Evolutionary conservation across 2,888 invertebrate genomes (phyloP).

Genomic region (Mallateleia sp.): DNA sequence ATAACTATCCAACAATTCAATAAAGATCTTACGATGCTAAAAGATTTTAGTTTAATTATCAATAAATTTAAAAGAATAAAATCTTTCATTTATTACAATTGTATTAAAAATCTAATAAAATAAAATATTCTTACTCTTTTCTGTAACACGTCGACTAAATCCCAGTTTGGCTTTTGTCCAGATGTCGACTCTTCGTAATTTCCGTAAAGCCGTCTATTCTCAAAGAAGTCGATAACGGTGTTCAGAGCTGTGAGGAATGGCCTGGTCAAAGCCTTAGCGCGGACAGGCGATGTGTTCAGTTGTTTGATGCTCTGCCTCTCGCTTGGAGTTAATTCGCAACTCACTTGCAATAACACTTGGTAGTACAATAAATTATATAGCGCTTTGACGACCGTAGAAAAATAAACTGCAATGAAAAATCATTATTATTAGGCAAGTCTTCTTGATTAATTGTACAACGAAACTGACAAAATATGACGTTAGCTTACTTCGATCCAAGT

Average conservation of each 20-base stretch:
- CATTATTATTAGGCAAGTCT: neutral
- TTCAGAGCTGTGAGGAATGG: slow-evolving; percentile 85
- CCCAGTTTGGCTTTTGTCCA: slow-evolving; percentile 44
- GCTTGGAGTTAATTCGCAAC: slow-evolving; percentile 92
- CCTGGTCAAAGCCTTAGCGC: slow-evolving; percentile 59
- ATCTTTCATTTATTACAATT: too few species aligned
- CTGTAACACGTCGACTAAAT: slow-evolving; percentile 45
- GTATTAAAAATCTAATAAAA: too few species aligned
- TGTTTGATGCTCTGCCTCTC: slow-evolving; percentile 90
- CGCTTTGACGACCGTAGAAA: slow-evolving; percentile 96
- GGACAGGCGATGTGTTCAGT: slow-evolving; percentile 27
- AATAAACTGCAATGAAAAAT: slow-evolving; percentile 93
- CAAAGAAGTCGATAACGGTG: slow-evolving; percentile 85
- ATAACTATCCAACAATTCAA: too few species aligned
- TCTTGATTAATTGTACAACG: too few species aligned
- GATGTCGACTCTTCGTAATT: slow-evolving; percentile 64
- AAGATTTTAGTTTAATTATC: too few species aligned
- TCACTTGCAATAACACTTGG: slow-evolving; percentile 96
- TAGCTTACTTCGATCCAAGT: slow-evolving; percentile 95
- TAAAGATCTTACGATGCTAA: too few species aligned
- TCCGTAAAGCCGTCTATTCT: slow-evolving; percentile 84
- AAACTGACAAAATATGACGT: too few species aligned
- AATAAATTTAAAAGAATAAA: too few species aligned
- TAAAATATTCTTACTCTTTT: slow-evolving; percentile 37
- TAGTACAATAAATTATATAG: slow-evolving; percentile 97